Base-by-base conservation (phyloP, 1,140 invertebrate genomes). In the Hyphantria cunea region DNA sequence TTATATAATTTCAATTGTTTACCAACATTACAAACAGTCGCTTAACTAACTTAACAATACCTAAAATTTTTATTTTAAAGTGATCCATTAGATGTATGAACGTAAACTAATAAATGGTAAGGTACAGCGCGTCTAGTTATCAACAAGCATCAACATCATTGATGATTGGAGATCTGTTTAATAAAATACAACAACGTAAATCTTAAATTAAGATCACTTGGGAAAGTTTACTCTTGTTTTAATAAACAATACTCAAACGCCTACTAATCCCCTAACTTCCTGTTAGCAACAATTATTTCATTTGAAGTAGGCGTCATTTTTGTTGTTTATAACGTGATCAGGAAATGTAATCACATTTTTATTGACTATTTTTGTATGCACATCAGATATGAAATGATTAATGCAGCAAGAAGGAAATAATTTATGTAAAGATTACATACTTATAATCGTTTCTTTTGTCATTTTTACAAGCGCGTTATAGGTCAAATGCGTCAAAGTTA, bases 41-140 rank as follows among this genome's bases (percentile, higher is more conserved):
- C 83, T 85, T 86, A 89, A 75, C 74, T 89, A 84, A 85, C 85
- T 86, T 86, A 86, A 81, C 64, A 76, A 64, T 79, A 76, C 55
- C 66, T 66, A 69, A 69, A 70, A 63, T 72, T 64, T 74, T 75
- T 68, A 72, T 72, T 69, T 66, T 58, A 65, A 63, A 68, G 48
- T 58, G 72, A 64, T 73, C 68, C 76, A 74, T 70, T 37, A 74
- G 75, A 76, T 33, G 64, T 39, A 74, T 60, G 56, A 70, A 66
- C 44, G 54, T 54, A 55, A 73, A 65, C 66, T 63, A 66, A 64
- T 42, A 62, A 45, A 59, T 51, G 60, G 52, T 65, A 65, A 62
- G 53, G 59, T 67, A 68, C 60, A 60, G 55, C 47, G 53, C 64
- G 52, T 61, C 47, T 67, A 17, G 39, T 39, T 49, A 48, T 59